These are phyloP conservation scores for Plutella xylostella DNA, from an alignment of 2,888 invertebrate genomes.

Conservation along the genomic window DNA sequence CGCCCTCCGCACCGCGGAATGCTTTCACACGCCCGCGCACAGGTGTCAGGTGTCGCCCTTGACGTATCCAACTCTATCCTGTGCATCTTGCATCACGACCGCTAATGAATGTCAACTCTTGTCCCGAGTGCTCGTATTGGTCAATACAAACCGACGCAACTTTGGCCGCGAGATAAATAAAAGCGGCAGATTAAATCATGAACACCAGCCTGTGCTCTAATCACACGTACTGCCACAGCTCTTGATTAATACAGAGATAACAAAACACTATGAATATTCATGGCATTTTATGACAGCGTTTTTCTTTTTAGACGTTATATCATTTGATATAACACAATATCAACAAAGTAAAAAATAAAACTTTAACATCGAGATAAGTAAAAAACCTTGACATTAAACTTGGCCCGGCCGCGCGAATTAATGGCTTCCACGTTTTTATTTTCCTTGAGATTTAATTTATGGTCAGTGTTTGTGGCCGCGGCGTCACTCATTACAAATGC, in stretches of 20 bases:
- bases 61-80: conserved; percentile 28
- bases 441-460: conserved; percentile 70
- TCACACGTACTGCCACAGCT: too few species aligned
- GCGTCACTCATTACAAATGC: conserved; percentile 64
- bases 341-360: conserved; percentile 55
- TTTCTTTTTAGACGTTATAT: conserved; percentile 39
- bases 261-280: not conserved
- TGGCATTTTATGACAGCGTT: conserved; percentile 22
- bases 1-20: conserved; percentile 19
- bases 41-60: conserved; percentile 67
- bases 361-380: conserved; percentile 64
- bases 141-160: too few species aligned
- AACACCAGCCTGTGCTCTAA: too few species aligned
- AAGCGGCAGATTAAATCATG: too few species aligned
- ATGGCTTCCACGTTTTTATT: conserved; percentile 70
- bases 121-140: too few species aligned
- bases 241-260: too few species aligned
- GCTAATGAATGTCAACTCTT: not conserved
- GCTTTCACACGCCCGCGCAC: conserved; percentile 65
- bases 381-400: conserved; percentile 70
- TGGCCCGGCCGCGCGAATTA: conserved; percentile 68
- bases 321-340: conserved; percentile 47
- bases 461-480: conserved; percentile 49
- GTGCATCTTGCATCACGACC: not conserved
- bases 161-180: too few species aligned